Conservation (phyloP, 1,140 invertebrate species). For the Bombus ignitus region DNA sequence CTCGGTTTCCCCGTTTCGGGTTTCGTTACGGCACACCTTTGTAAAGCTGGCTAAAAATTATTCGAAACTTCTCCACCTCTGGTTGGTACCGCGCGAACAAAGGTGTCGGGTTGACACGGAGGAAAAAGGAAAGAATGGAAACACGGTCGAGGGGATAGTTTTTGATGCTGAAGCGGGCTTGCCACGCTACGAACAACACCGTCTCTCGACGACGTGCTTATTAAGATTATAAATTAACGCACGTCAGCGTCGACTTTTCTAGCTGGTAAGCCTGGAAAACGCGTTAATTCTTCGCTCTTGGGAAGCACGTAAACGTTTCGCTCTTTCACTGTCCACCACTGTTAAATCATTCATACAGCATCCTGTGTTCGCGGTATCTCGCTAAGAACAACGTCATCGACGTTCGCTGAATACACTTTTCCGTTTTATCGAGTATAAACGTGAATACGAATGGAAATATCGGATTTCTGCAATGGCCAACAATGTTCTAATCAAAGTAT, state of each 20-base stretch:
- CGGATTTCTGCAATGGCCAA: no score
- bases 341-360: background rate
- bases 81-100: background rate
- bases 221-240: conserved; percentile 52
- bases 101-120: background rate
- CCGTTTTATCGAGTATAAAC: background rate
- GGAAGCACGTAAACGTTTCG: background rate
- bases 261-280: no score
- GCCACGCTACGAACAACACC: background rate
- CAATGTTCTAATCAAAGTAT: background rate
- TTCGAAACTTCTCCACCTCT: background rate
- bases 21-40: background rate
- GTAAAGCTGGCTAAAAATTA: conserved; percentile 5
- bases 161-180: background rate
- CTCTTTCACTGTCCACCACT: background rate
- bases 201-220: conserved; percentile 1
- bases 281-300: background rate
- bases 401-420: background rate
- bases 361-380: background rate
- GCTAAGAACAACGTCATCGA: background rate
- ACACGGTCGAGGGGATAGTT: background rate
- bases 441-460: background rate
- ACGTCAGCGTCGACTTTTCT: conserved; percentile 3
- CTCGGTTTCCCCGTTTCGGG: background rate
- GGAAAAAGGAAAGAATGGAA: background rate